These are phyloP conservation scores for Caenorhabditis briggsae DNA, from an alignment of 1,140 invertebrate genomes.

Conservation along the genomic window DNA sequence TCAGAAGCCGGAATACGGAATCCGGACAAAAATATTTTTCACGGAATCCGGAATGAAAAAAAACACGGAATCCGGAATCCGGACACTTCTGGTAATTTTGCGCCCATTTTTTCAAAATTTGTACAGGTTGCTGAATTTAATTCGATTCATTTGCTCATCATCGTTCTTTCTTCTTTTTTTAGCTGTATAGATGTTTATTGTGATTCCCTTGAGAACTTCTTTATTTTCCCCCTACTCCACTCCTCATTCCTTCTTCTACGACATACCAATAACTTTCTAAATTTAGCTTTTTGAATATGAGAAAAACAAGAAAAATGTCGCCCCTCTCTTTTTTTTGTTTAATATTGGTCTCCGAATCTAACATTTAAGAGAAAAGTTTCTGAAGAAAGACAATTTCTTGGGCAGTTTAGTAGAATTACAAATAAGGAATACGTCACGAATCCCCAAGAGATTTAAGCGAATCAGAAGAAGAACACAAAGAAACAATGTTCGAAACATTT, in stretches of 20 bases:
- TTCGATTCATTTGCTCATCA: not conserved
- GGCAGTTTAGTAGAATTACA: not conserved
- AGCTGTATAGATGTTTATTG: not conserved
- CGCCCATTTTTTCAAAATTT: not conserved
- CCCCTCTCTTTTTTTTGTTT: not conserved
- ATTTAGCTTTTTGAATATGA: not conserved
- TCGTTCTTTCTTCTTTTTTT: not conserved
- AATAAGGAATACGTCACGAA: not conserved
- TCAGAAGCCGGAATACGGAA: too few species aligned
- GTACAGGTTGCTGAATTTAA: not conserved
- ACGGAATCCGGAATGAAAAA: too few species aligned
- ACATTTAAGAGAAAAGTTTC: not conserved
- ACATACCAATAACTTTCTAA: not conserved
- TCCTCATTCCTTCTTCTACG: not conserved
- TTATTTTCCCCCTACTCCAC: not conserved
- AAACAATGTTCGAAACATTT: slow-evolving; percentile 39
- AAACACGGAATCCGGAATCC: too few species aligned
- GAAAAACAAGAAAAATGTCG: slow-evolving; percentile 8
- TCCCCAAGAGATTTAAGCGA: not conserved
- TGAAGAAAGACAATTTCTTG: too few species aligned
- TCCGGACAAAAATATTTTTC: too few species aligned
- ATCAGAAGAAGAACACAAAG: not conserved
- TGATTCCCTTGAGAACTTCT: slow-evolving; percentile 7
- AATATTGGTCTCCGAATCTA: not conserved
- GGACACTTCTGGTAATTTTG: too few species aligned